Evolutionary conservation across 2,797 vertebrate genomes (phyloP).

Genomic region (Cyclura pinguis): DNA sequence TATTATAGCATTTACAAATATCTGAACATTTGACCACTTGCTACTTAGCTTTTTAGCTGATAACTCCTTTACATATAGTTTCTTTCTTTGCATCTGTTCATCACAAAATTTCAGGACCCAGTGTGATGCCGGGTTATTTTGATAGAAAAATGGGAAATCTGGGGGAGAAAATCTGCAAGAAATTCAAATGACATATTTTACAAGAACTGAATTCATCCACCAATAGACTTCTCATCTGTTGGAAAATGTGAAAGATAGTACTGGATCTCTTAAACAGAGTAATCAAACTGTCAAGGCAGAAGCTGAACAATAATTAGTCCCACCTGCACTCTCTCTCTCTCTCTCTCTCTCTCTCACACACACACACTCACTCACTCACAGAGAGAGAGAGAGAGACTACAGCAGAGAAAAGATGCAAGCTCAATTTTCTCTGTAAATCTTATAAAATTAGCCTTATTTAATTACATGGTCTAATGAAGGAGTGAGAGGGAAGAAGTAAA

Average conservation of each 20-base stretch:
- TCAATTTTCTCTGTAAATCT: too few species aligned
- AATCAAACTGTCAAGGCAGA: too few species aligned
- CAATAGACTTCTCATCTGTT: neutral
- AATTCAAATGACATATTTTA: neutral
- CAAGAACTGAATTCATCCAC: neutral
- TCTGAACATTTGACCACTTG: constrained; percentile 51
- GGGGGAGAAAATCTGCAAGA: neutral
- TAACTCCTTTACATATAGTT: neutral
- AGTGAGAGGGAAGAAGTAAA: neutral
- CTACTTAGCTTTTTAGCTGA: constrained; percentile 34
- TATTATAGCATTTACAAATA: constrained; percentile 14
- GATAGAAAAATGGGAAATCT: neutral
- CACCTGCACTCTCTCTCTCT: too few species aligned
- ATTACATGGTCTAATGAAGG: too few species aligned
- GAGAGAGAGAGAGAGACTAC: neutral
- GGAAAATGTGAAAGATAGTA: too few species aligned
- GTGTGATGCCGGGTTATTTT: neutral
- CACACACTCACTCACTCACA: neutral
- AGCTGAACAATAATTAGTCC: too few species aligned
- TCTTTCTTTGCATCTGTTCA: neutral
- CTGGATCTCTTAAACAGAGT: too few species aligned
- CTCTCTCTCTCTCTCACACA: neutral
- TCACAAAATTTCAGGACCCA: neutral
- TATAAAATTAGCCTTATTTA: too few species aligned
- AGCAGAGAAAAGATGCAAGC: too few species aligned